A percentile compares a stretch with the other conserved stretches of the same genome.
phyloP scores from a whole-genome alignment of 2,888 invertebrate species.

The Mesorhabditis sp. region DNA sequence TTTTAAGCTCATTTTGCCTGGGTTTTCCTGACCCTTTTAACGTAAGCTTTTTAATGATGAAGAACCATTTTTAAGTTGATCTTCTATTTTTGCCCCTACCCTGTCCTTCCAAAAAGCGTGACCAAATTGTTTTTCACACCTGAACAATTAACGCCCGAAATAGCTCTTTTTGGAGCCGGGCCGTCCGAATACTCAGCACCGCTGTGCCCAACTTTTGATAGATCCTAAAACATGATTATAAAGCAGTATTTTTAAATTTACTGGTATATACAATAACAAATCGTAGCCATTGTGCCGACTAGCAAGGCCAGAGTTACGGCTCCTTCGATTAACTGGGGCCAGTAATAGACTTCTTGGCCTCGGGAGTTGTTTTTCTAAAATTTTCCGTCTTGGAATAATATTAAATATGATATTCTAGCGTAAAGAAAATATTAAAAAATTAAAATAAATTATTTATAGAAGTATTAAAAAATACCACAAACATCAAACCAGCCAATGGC shows the following conservation, averaged over 20 bases:
- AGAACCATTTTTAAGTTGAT: no score
- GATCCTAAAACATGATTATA: neutral
- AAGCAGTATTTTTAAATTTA: neutral
- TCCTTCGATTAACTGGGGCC: neutral
- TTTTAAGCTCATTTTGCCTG: no score
- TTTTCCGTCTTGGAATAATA: no score
- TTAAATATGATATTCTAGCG: no score
- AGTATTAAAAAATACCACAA: no score
- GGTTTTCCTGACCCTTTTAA: no score
- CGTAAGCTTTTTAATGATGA: no score
- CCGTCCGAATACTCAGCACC: neutral
- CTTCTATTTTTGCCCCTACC: no score
- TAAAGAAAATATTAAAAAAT: no score
- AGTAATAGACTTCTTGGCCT: neutral
- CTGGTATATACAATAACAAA: neutral
- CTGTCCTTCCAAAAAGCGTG: no score
- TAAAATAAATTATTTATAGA: no score
- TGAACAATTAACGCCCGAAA: neutral
- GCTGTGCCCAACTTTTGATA: neutral
- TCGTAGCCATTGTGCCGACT: neutral
- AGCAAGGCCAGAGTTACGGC: neutral
- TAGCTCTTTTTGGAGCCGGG: neutral
- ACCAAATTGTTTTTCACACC: neutral
- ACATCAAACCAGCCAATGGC: no score
- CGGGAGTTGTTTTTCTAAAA: neutral